Conservation (phyloP, 1,140 invertebrate species). For the Elymnias hypermnestra region DNA sequence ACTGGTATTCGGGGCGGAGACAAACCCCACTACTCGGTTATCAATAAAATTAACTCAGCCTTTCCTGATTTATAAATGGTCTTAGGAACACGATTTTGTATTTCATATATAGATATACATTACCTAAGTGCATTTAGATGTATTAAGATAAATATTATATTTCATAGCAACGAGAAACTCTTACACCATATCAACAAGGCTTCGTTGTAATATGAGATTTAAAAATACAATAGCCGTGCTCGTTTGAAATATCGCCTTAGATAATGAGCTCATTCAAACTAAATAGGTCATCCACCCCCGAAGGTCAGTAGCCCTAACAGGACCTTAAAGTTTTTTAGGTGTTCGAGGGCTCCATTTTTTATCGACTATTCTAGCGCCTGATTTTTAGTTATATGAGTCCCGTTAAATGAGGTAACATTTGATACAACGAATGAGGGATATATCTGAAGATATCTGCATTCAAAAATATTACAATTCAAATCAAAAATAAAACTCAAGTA, state of each 20-base stretch:
- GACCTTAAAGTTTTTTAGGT: slow-evolving; percentile 57
- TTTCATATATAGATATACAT: too few relatives aligned
- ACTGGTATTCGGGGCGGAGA: too few relatives aligned
- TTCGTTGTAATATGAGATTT: neutral
- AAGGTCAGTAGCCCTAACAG: slow-evolving; percentile 69
- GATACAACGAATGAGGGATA: slow-evolving; percentile 22
- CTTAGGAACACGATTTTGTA: too few relatives aligned
- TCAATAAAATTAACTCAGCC: too few relatives aligned
- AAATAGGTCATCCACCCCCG: slow-evolving; percentile 70
- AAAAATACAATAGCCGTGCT: neutral
- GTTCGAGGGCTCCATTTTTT: slow-evolving; percentile 59
- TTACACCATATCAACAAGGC: too few relatives aligned
- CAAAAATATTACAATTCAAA: too few relatives aligned
- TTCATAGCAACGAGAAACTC: neutral
- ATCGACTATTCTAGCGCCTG: slow-evolving; percentile 49
- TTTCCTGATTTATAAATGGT: too few relatives aligned
- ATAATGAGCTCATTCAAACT: slow-evolving; percentile 62
- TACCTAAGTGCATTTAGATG: neutral
- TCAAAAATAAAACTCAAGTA: too few relatives aligned
- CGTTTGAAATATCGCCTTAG: slow-evolving; percentile 18
- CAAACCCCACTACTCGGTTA: too few relatives aligned
- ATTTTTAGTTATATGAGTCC: slow-evolving; percentile 64
- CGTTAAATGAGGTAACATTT: slow-evolving; percentile 44
- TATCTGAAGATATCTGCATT: slow-evolving; percentile 15
- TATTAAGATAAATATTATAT: neutral